Evolutionary conservation across 2,888 invertebrate species (phyloP), one percentile per base, ranked within the genome.

Genomic region (Xylota sylvarum): DNA sequence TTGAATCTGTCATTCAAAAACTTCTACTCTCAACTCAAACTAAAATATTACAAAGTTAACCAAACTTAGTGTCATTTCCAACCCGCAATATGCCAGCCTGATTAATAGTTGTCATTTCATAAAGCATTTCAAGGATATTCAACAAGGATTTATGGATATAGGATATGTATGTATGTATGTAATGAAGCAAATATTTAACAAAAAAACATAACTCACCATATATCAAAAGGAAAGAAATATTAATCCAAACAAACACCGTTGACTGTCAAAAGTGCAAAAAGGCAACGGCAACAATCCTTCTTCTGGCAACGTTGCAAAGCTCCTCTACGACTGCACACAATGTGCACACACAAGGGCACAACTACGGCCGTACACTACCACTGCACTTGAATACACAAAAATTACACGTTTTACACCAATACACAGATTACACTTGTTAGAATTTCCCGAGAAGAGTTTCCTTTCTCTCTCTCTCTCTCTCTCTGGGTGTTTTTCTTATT

Each of bases 341-440:
- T 7, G n/a, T 12, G 40, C 12, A 40, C 40, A 40, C 40, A 40
- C 10, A 6, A 10, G 6, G 4, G 32, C 30, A 64, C 46, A 32
- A 52, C 37, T 37, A 10, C 32, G 27, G 19, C 65, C 85, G 65
- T 72, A 82, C 82, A 81, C 67, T 46, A 69, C 6, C 60, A 82
- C 73, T 58, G 65, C 72, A 82, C 67, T 86, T 86, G 60, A 10
- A 43, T 2, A 14, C 43, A 67, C 55, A 69, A 67, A 70, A 81
- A 81, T 86, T 69, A 77, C 65, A 67, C 72, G 43, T 56, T 65
- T 72, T 62, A 69, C 86, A 86, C 86, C 62, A 82, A 72, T 78
- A 86, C 80, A 80, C 60, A 35, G 73, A 73, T 73, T 80, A 52
- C 86, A 86, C 86, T 86, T 86, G 86, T 82, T 86, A 73, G 72